These are phyloP conservation scores for Archaeoteleia sp. DNA, from an alignment of 2,888 invertebrate genomes.

Conservation along the genomic window DNA sequence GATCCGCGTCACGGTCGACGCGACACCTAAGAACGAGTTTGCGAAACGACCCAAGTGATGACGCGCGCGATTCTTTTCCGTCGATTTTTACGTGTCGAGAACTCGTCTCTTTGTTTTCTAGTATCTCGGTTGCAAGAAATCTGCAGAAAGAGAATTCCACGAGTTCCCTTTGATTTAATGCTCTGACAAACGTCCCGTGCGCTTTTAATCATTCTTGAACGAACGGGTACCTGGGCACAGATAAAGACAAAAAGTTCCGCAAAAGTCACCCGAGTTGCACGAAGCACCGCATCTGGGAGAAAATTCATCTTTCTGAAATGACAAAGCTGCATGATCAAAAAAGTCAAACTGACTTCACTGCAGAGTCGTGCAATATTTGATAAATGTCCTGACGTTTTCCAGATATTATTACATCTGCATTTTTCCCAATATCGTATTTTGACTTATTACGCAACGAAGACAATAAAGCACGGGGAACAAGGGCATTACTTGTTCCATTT, in stretches of 20 bases:
- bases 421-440: background rate
- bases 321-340: slow-evolving; percentile 1
- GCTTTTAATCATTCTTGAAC: slow-evolving; percentile 41
- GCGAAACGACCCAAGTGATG: background rate
- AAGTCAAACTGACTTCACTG: background rate
- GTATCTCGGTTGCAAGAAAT: slow-evolving; percentile 18
- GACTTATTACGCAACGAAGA: too few relatives aligned
- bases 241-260: slow-evolving; percentile 23
- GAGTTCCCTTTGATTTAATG: slow-evolving; percentile 31
- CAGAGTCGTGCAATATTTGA: background rate
- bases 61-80: background rate
- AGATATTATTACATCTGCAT: background rate
- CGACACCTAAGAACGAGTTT: background rate
- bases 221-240: slow-evolving; percentile 17
- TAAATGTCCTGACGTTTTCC: too few relatives aligned
- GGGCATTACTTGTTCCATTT: too few relatives aligned
- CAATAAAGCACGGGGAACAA: too few relatives aligned
- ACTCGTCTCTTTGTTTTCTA: slow-evolving; percentile 19
- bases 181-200: slow-evolving; percentile 26
- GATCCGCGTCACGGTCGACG: background rate
- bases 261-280: slow-evolving; percentile 10
- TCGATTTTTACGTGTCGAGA: slow-evolving; percentile 4
- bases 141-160: slow-evolving; percentile 17
- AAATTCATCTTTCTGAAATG: slow-evolving; percentile 9
- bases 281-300: slow-evolving; percentile 3